Base-by-base conservation (phyloP, 2,797 vertebrate species). In the Cryptoprocta ferox region DNA sequence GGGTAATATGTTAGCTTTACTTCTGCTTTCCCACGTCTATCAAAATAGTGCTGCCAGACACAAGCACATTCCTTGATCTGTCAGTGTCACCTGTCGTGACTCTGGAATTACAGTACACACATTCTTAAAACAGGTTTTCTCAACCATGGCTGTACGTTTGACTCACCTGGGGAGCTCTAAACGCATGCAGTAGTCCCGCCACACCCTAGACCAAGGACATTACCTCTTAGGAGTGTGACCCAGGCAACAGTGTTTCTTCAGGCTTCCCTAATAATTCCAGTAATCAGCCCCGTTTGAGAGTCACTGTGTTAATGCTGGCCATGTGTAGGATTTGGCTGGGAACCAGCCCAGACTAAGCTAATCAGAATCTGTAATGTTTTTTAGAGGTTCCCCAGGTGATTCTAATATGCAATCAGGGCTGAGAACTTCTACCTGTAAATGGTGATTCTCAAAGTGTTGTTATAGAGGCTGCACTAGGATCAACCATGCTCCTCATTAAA, bases 111-210 rank as follows among this genome's bases (percentile, higher is more conserved):
- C 26, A n/a, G 65, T 2, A 28, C 78, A 1, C 75, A 66, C 2
- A 1, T 37, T 91, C 75, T 42, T 32, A 39, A 30, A 9, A 3
- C 28, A 1, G 21, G 9, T 73, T 35, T 71, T 65, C 71, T 42
- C 39, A 39, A 8, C 15, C 3, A 2, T 0, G 4, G 16, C 6
- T n/a, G 26, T 19, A 30, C 10, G 3, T 1, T 6, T 28, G 21
- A 70, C 13, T 61, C 19, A 9, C 10, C n/a, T 9, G 16, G 26
- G 35, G 28, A 37, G 21, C 24, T 59, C 61, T 32, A 19, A 32
- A 45, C 35, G n/a, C 37, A 42, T 24, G 13, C 9, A 16, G 56
- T 2, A 28, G 10, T 9, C 66, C 8, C 6, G 39, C 50, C 63
- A 39, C 24, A 59, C 26, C 12, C 35, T 21, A 42, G 12, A 32